These are phyloP conservation scores for Tribolium madens DNA, from an alignment of 1,140 invertebrate genomes.

Conservation along the genomic window DNA sequence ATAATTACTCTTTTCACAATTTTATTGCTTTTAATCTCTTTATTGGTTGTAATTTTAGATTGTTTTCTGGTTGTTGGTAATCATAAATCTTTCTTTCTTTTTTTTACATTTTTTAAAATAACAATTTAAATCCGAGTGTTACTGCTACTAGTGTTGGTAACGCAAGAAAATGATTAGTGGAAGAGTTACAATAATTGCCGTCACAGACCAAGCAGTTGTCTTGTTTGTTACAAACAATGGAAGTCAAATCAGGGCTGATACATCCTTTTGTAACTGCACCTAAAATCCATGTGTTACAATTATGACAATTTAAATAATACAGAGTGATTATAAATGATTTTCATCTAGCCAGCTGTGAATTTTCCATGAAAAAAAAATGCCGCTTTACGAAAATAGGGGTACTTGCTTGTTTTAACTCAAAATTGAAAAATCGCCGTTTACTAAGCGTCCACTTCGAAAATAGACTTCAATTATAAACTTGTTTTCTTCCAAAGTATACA, in stretches of 20 bases:
- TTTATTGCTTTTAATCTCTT: neutral
- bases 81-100: neutral
- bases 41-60: neutral
- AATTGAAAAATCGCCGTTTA: too few species aligned
- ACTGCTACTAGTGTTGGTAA: neutral
- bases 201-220: neutral
- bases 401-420: too few species aligned
- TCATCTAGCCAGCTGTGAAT: too few species aligned
- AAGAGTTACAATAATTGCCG: constrained; percentile 5
- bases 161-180: neutral
- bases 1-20: neutral
- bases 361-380: too few species aligned
- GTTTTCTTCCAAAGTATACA: too few species aligned
- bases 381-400: too few species aligned
- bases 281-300: neutral
- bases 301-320: neutral
- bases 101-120: neutral
- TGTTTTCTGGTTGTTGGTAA: neutral
- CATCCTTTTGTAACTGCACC: neutral
- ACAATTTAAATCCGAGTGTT: neutral
- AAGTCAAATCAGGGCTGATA: neutral
- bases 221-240: neutral
- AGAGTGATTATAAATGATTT: too few species aligned
- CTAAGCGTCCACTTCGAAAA: too few species aligned
- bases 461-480: too few species aligned